These are phyloP conservation scores for Aphelenchoides avenae DNA, from an alignment of 1,140 invertebrate species.

Conservation along the genomic window DNA sequence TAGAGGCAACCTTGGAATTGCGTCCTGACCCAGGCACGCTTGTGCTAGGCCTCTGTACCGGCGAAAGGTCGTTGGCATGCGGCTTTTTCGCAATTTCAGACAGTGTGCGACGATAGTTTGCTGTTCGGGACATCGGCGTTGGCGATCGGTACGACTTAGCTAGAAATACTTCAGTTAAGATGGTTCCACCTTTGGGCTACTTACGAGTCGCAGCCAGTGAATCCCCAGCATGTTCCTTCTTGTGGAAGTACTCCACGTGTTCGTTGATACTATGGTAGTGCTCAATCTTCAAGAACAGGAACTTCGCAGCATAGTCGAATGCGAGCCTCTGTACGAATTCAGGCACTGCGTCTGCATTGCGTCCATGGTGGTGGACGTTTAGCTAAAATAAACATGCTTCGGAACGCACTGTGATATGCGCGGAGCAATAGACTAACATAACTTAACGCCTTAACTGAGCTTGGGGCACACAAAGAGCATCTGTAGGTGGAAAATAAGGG, in stretches of 20 bases:
- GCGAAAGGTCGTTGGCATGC: not conserved
- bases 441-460: too few relatives aligned
- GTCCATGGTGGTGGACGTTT: conserved; percentile 79
- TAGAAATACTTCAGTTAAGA: not conserved
- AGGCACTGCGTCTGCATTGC: conserved; percentile 73
- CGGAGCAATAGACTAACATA: too few relatives aligned
- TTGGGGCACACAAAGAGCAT: too few relatives aligned
- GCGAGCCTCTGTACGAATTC: conserved; percentile 69
- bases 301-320: conserved; percentile 63
- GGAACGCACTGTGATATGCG: too few relatives aligned
- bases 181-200: not conserved
- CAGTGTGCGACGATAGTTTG: not conserved
- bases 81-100: not conserved
- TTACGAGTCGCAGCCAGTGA: not conserved
- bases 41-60: not conserved
- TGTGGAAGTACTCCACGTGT: conserved; percentile 51
- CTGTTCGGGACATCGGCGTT: not conserved
- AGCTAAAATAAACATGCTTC: conserved; percentile 62
- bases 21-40: not conserved
- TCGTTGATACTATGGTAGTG: conserved; percentile 55
- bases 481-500: too few relatives aligned
- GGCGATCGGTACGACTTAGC: not conserved
- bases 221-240: conserved; percentile 27
- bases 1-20: not conserved
- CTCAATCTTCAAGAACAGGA: conserved; percentile 64